phyloP scores from a whole-genome alignment of 2,797 vertebrate species.

The Microctenopoma lineatum region DNA sequence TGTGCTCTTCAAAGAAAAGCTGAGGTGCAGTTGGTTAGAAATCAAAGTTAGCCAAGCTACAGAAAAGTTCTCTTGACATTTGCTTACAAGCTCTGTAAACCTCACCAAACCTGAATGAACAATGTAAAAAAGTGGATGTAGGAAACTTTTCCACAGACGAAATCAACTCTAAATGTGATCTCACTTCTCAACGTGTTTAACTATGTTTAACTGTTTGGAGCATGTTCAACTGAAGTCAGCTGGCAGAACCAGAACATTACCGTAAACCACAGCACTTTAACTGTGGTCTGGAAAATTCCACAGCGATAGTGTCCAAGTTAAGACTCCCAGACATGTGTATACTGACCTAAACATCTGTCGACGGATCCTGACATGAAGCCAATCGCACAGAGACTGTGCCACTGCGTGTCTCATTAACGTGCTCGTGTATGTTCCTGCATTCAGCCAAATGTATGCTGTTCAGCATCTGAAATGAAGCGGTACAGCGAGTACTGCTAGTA shows the following conservation, averaged over 20 bases:
- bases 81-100: slow-evolving; percentile 31
- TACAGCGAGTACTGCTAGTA: slow-evolving; percentile 39
- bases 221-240: slow-evolving; percentile 60
- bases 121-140: slow-evolving; percentile 42
- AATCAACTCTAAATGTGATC: slow-evolving; percentile 49
- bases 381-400: slow-evolving; percentile 14
- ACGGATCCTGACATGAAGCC: slow-evolving; percentile 6
- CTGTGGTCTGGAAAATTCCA: slow-evolving; percentile 75
- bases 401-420: slow-evolving; percentile 1
- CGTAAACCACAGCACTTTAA: slow-evolving; percentile 61
- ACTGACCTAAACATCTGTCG: slow-evolving; percentile 47
- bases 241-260: slow-evolving; percentile 63
- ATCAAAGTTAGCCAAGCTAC: slow-evolving; percentile 3
- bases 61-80: slow-evolving; percentile 11
- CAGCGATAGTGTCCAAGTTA: slow-evolving; percentile 43
- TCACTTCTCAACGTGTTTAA: slow-evolving; percentile 57
- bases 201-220: slow-evolving; percentile 61
- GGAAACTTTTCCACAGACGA: slow-evolving; percentile 38
- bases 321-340: slow-evolving; percentile 40
- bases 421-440: slow-evolving; percentile 5
- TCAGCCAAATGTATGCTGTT: slow-evolving; percentile 1
- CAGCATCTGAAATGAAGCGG: slow-evolving; percentile 35
- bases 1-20: slow-evolving; percentile 2
- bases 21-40: slow-evolving; percentile 3
- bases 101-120: slow-evolving; percentile 20